Percentiles rank a stretch among this genome's conserved stretches.
These are phyloP conservation scores for Nipponia nippon DNA, from an alignment of 2,113 vertebrate species.

Conservation along the genomic window DNA sequence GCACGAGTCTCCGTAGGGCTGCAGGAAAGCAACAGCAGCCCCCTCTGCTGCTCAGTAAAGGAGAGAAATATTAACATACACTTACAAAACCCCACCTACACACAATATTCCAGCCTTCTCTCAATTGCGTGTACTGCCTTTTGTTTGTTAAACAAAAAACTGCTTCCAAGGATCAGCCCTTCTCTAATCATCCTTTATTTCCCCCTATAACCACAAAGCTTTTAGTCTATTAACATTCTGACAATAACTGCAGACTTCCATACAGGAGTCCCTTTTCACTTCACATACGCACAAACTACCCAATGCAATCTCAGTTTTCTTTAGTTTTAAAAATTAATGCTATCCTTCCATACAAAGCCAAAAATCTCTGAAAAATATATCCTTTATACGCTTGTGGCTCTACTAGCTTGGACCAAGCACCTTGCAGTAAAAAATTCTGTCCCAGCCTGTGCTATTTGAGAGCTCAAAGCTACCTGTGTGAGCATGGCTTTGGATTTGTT, in stretches of 20 bases:
- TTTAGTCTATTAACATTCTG: neutral
- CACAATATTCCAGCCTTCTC: neutral
- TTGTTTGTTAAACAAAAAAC: neutral
- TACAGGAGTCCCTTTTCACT: neutral
- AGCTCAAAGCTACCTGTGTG: neutral
- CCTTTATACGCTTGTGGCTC: neutral
- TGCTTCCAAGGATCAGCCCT: neutral
- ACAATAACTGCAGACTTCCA: neutral
- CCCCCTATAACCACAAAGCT: neutral
- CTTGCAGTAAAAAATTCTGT: neutral
- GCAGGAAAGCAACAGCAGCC: neutral
- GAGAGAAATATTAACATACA: neutral
- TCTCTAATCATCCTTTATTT: neutral
- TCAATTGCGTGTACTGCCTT: neutral
- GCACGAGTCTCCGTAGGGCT: neutral
- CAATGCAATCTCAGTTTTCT: neutral
- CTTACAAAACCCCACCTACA: neutral
- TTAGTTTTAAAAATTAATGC: neutral
- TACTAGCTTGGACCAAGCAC: neutral
- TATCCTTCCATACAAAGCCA: neutral
- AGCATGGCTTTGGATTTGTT: neutral
- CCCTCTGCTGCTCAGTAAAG: slow-evolving; percentile 68
- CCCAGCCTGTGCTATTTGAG: neutral
- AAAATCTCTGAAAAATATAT: neutral
- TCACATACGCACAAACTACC: neutral